These are phyloP conservation scores for Melanostoma scalare DNA, from an alignment of 2,888 invertebrate species.

Conservation along the genomic window DNA sequence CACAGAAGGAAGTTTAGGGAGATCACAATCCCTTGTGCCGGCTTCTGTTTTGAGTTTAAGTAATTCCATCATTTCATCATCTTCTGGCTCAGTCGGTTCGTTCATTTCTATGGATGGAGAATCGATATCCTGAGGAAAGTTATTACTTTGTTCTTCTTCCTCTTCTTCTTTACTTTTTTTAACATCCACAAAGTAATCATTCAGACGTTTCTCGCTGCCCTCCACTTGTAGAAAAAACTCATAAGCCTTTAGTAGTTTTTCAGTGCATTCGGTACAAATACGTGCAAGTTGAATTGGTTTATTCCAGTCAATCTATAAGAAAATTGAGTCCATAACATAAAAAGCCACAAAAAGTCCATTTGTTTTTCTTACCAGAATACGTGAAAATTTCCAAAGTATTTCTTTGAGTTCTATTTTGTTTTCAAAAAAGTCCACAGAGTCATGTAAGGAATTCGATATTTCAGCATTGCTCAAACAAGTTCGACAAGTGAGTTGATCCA, in stretches of 20 bases:
- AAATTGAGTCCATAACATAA: not conserved
- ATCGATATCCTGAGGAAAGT: not conserved
- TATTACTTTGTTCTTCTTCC: not conserved
- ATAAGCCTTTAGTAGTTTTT: conserved; percentile 76
- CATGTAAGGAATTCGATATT: conserved; percentile 75
- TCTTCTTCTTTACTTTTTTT: not conserved
- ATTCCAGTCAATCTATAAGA: conserved; percentile 73
- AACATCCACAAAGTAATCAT: conserved; percentile 27
- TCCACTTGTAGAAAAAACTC: conserved; percentile 77
- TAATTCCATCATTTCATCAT: not conserved
- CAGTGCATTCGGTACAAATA: conserved; percentile 77
- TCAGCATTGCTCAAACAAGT: conserved; percentile 75
- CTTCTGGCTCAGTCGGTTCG: not conserved
- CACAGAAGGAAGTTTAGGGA: no score
- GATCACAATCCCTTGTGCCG: no score
- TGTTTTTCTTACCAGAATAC: conserved; percentile 74
- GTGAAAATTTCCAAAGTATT: conserved; percentile 75
- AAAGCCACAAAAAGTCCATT: not conserved
- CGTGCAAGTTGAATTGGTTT: conserved; percentile 74
- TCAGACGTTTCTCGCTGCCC: conserved; percentile 74
- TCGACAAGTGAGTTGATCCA: conserved; percentile 74
- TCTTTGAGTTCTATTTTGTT: conserved; percentile 74
- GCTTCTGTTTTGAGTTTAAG: no score
- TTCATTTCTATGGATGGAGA: conserved; percentile 6
- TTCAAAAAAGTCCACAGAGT: conserved; percentile 75